Evolutionary conservation across 2,797 vertebrate species (phyloP).

Genomic region (Limosa lapponica): DNA sequence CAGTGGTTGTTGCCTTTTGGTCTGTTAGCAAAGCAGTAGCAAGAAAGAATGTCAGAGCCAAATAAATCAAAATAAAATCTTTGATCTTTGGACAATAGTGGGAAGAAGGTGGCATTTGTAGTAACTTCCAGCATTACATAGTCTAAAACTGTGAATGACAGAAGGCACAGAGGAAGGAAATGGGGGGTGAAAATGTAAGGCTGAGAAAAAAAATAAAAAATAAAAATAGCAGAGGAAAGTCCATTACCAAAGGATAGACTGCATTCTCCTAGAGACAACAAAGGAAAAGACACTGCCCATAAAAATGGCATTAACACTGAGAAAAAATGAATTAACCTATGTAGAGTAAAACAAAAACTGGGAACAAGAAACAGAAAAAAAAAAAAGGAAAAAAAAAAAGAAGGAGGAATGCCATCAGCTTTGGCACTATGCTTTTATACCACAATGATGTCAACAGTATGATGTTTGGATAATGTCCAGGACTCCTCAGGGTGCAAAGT

Average conservation of each 20-base stretch:
- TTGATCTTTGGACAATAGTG: not conserved
- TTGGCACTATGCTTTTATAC: not conserved
- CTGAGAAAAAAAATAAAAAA: not conserved
- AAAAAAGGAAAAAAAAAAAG: too few relatives aligned
- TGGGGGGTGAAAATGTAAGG: not conserved
- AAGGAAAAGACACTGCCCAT: not conserved
- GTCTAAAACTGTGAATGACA: not conserved
- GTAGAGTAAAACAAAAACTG: rapidly evolving
- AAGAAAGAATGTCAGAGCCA: not conserved
- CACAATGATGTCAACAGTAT: not conserved
- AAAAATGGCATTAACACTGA: not conserved
- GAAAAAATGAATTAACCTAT: not conserved
- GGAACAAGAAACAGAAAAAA: not conserved
- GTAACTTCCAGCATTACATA: not conserved
- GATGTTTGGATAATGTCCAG: not conserved
- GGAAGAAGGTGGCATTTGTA: not conserved
- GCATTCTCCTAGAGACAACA: not conserved
- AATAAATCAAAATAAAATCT: not conserved
- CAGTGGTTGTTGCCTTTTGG: not conserved
- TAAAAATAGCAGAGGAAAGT: not conserved
- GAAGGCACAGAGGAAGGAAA: not conserved
- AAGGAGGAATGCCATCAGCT: rapidly evolving
- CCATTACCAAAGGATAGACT: not conserved
- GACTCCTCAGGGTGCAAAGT: not conserved
- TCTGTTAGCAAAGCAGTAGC: not conserved